Evolutionary conservation across 1,140 invertebrate species (phyloP).

Genomic region (Eueides isabella): DNA sequence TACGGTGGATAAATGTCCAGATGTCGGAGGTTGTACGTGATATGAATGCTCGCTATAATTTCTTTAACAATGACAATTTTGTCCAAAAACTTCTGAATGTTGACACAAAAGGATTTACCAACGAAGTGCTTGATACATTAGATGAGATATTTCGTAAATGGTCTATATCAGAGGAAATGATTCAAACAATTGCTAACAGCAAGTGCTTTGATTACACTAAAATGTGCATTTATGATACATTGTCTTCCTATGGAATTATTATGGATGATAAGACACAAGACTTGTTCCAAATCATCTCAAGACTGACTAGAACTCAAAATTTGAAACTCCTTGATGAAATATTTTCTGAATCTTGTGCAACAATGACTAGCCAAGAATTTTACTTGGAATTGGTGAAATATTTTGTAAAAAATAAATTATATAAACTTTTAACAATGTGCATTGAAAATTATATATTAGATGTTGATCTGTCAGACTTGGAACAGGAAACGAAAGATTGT

Average conservation of each 20-base stretch:
- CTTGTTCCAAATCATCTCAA: slow-evolving; percentile 79
- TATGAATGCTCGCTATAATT: slow-evolving; percentile 74
- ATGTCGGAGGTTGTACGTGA: slow-evolving; percentile 74
- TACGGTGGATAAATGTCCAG: slow-evolving; percentile 82
- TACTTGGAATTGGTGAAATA: slow-evolving; percentile 81
- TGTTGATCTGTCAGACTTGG: slow-evolving; percentile 65
- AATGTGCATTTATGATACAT: slow-evolving; percentile 81
- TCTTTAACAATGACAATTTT: slow-evolving; percentile 72
- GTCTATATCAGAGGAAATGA: slow-evolving; percentile 84
- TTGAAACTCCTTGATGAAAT: slow-evolving; percentile 81
- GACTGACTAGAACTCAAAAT: slow-evolving; percentile 81
- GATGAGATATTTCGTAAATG: slow-evolving; percentile 81
- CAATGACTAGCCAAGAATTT: slow-evolving; percentile 81
- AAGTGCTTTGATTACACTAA: slow-evolving; percentile 80
- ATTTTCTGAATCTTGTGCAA: slow-evolving; percentile 80
- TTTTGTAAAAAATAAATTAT: slow-evolving; percentile 82
- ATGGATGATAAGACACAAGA: slow-evolving; percentile 78
- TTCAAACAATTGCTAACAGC: slow-evolving; percentile 76
- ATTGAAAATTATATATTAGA: slow-evolving; percentile 72
- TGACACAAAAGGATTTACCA: slow-evolving; percentile 67
- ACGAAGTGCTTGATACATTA: slow-evolving; percentile 69
- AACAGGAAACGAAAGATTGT: slow-evolving; percentile 70
- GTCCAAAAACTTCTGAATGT: slow-evolving; percentile 69
- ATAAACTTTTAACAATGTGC: slow-evolving; percentile 78
- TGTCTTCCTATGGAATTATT: slow-evolving; percentile 82